Evolutionary conservation across 1,140 invertebrate genomes (phyloP).

Genomic region (Orussus abietinus): DNA sequence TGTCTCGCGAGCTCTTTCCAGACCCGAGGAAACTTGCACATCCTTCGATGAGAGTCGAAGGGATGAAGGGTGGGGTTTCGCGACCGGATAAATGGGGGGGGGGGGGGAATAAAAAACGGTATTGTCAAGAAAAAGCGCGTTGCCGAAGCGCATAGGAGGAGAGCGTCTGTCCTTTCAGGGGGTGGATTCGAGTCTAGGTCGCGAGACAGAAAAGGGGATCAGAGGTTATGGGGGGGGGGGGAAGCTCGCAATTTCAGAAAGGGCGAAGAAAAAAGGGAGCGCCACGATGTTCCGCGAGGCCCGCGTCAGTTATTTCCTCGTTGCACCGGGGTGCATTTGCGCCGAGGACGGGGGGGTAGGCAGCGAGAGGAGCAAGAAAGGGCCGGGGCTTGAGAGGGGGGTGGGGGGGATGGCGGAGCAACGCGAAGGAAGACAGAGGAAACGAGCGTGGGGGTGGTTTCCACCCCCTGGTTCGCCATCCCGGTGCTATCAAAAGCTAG

Average conservation of each 20-base stretch:
- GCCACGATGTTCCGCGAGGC: constrained; percentile 26
- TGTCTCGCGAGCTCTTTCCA: too few relatives aligned
- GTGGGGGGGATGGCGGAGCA: constrained; percentile 7
- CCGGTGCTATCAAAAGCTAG: constrained; percentile 38
- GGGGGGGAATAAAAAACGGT: too few relatives aligned
- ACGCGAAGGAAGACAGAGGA: constrained; percentile 10
- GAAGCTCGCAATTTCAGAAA: too few relatives aligned
- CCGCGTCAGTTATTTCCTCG: constrained; percentile 36
- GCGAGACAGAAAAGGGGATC: background rate
- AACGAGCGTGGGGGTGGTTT: constrained; percentile 20
- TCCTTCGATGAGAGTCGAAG: too few relatives aligned
- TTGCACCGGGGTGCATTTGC: constrained; percentile 26
- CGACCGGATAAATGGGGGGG: too few relatives aligned
- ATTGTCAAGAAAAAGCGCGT: too few relatives aligned
- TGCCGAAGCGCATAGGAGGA: too few relatives aligned
- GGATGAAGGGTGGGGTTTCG: too few relatives aligned
- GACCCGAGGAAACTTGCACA: too few relatives aligned
- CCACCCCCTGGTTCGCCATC: constrained; percentile 23
- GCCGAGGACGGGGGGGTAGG: constrained; percentile 10
- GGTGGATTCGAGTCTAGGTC: constrained; percentile 3
- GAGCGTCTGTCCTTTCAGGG: too few relatives aligned
- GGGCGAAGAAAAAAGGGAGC: background rate
- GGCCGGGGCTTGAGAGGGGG: constrained; percentile 3
- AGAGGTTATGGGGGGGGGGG: too few relatives aligned
- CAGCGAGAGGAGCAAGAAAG: constrained; percentile 2